Evolutionary conservation across 2,113 vertebrate genomes (phyloP), one percentile per base, ranked within the genome.

Genomic region (Tychaedon coryphoeus): DNA sequence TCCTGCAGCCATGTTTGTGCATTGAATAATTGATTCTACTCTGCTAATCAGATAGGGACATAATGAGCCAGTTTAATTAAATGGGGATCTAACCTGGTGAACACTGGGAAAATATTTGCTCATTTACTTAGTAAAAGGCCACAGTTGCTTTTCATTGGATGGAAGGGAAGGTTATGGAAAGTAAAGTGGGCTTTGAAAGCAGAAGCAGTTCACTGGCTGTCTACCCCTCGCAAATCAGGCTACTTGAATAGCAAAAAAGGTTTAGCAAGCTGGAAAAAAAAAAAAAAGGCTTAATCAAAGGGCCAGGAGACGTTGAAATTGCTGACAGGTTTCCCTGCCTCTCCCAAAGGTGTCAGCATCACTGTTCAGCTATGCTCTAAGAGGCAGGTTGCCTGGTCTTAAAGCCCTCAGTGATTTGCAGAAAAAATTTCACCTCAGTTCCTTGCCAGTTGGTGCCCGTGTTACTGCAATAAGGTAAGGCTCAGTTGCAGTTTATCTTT

Each of bases 21-120:
- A 99, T 99, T 99, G 99, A 99, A 99, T 99, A 99, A 99, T 99
- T 99, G 99, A 99, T 99, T 99, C 99, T 99, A 98, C 98, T 98
- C 98, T 98, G 98, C 99, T 99, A 99, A 99, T 99, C 99, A 99
- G 98, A 99, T 99, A 99, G 98, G 98, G 98, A 99, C 99, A 99
- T 99, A 99, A 99, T 99, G 99, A 99, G 99, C 98, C 99, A 99
- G 98, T 99, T 99, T 99, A 99, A 99, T 99, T 99, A 99, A 99
- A 99, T 99, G 99, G 99, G 98, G 99, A 99, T 99, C 99, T 99
- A 99, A 99, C 99, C 99, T 99, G 98, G 98, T 97, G 98, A 99
- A 99, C 98, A 99, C 98, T 99, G 99, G 99, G 99, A 99, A 99
- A 99, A 99, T 99, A 99, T 99, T 99, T 99, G 99, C 99, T 99